Evolutionary conservation across 2,888 invertebrate genomes (phyloP).

Genomic region (Ypsolopha scabrella): DNA sequence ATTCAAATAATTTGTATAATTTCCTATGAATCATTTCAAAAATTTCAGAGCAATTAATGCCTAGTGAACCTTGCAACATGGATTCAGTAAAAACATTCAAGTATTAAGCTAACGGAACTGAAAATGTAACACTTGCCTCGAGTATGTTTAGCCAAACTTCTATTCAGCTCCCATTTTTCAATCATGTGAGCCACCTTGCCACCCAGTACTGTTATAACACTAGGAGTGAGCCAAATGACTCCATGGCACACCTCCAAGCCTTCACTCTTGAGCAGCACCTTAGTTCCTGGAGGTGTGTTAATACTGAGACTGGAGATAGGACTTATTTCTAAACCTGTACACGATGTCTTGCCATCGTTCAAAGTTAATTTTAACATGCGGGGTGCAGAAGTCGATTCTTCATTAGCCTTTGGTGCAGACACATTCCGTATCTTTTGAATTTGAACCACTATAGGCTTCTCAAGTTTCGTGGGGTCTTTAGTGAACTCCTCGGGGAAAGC

Average conservation of each 20-base stretch:
- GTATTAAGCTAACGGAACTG: not conserved
- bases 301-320: conserved; percentile 77
- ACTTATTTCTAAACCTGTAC: conserved; percentile 83
- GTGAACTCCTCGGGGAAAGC: conserved; percentile 77
- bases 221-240: conserved; percentile 77
- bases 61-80: not conserved
- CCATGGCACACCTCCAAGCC: conserved; percentile 75
- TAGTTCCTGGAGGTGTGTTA: conserved; percentile 92
- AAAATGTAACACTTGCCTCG: conserved; percentile 41
- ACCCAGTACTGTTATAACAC: conserved; percentile 80
- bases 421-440: conserved; percentile 90
- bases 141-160: conserved; percentile 74
- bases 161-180: conserved; percentile 88
- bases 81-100: not conserved
- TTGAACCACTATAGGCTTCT: conserved; percentile 81
- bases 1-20: not conserved
- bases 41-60: not conserved
- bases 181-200: conserved; percentile 85
- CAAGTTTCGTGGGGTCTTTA: conserved; percentile 66
- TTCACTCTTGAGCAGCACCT: conserved; percentile 69
- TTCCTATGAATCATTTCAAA: not conserved
- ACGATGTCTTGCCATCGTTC: conserved; percentile 85
- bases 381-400: conserved; percentile 85
- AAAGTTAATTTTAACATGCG: conserved; percentile 86
- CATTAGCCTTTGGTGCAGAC: conserved; percentile 90